These are phyloP conservation scores for Drosophila novamexicana DNA, from an alignment of 1,140 invertebrate species.

Conservation along the genomic window DNA sequence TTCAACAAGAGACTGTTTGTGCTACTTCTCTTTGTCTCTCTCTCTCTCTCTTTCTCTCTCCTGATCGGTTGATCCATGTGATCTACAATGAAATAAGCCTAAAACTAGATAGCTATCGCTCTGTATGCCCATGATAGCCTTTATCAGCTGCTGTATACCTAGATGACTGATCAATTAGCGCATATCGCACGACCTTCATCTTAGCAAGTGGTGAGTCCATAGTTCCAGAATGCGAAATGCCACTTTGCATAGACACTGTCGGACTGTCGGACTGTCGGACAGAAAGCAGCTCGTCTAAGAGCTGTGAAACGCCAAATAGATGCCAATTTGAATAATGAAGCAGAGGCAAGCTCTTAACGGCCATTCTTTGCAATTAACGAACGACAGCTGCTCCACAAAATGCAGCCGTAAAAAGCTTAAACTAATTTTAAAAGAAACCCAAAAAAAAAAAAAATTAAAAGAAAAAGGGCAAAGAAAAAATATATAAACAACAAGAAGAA, in stretches of 20 bases:
- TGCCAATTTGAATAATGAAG: constrained; percentile 52
- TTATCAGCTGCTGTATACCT: constrained; percentile 31
- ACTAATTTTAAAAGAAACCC: not conserved
- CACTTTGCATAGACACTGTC: constrained; percentile 25
- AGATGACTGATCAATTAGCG: constrained; percentile 45
- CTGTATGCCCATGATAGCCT: not conserved
- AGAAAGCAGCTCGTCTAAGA: not conserved
- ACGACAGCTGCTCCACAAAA: constrained; percentile 64
- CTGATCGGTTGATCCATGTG: constrained; percentile 11
- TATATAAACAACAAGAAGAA: constrained; percentile 9
- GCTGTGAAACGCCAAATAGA: constrained; percentile 9
- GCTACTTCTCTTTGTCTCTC: no score
- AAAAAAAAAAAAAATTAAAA: not conserved
- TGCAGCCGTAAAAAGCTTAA: constrained; percentile 13
- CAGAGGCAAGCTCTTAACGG: constrained; percentile 39
- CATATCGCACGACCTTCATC: constrained; percentile 44
- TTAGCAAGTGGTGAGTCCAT: constrained; percentile 19
- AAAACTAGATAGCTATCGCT: not conserved
- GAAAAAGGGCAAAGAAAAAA: not conserved
- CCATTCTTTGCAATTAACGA: constrained; percentile 71
- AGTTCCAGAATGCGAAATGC: constrained; percentile 41
- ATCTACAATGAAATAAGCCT: not conserved
- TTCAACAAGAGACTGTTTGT: no score
- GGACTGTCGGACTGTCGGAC: not conserved
- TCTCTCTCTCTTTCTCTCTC: not conserved